Percentiles rank a stretch among this genome's conserved stretches.
Conservation (phyloP, 2,888 invertebrate genomes). For the Temnothorax unifasciatus region DNA sequence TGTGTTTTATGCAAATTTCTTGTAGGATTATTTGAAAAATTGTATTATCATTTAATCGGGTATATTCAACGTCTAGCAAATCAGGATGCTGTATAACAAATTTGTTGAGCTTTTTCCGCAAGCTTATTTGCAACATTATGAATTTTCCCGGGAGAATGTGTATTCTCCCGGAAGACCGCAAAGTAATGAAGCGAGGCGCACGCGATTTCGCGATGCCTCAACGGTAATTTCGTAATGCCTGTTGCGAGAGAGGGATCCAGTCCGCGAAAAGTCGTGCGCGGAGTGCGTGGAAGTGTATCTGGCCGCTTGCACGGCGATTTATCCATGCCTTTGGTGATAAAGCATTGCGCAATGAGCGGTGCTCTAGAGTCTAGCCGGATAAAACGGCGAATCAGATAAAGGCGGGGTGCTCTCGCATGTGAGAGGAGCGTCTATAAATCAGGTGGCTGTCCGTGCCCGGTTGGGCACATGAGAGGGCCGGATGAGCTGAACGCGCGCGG, state of each 20-base stretch:
- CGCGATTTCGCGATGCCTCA: constrained; percentile 8
- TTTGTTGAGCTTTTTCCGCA: neutral
- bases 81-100: neutral
- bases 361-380: constrained; percentile 64
- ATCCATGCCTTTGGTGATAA: constrained; percentile 79
- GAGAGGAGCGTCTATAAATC: constrained; percentile 75
- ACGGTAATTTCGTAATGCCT: constrained; percentile 2
- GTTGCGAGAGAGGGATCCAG: neutral
- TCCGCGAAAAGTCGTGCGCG: neutral
- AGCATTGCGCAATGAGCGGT: constrained; percentile 79
- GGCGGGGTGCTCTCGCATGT: constrained; percentile 68
- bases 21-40: neutral
- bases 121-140: too few species aligned
- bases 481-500: constrained; percentile 62
- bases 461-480: constrained; percentile 50
- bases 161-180: neutral
- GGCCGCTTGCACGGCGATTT: constrained; percentile 69
- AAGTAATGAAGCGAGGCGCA: neutral
- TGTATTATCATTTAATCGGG: neutral
- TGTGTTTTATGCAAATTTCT: neutral
- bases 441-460: constrained; percentile 69
- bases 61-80: neutral
- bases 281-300: constrained; percentile 62
- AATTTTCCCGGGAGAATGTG: neutral
- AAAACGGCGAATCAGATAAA: constrained; percentile 79